Conservation (phyloP, 1,140 invertebrate species). For the Pseudobourletiella spinata region DNA sequence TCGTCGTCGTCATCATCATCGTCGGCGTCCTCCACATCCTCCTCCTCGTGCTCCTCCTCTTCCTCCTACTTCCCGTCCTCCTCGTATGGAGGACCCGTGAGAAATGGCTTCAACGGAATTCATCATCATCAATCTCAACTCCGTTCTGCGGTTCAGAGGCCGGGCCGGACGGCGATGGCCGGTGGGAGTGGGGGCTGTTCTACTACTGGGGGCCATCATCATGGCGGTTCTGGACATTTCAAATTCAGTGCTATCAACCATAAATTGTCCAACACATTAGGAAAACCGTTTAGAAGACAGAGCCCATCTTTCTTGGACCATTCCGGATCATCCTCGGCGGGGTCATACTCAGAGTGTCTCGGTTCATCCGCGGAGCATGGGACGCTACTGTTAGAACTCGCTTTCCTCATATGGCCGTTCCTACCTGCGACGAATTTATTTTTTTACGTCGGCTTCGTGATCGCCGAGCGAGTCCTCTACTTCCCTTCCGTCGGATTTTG, state of each 20-base stretch:
- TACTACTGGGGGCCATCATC: no score
- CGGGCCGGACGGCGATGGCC: no score
- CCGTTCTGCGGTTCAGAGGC: no score
- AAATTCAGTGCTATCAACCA: background rate
- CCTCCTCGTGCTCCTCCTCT: background rate
- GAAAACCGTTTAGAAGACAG: background rate
- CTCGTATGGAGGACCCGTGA: background rate
- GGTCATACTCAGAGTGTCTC: no score
- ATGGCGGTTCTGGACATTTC: background rate
- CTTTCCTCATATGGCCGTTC: constrained; percentile 79
- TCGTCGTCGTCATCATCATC: background rate
- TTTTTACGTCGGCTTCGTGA: constrained; percentile 94
- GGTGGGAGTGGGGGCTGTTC: no score
- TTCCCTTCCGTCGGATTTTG: constrained; percentile 92
- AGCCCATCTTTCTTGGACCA: background rate
- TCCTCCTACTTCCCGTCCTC: background rate
- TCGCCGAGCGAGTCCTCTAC: constrained; percentile 90
- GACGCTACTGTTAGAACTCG: constrained; percentile 42
- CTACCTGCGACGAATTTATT: constrained; percentile 86
- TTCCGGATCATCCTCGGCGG: background rate
- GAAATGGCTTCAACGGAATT: background rate
- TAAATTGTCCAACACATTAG: background rate
- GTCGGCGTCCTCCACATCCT: background rate
- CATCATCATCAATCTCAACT: background rate
- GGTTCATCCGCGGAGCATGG: constrained; percentile 1